Evolutionary conservation across 2,797 vertebrate species (phyloP).

Genomic region (Kryptolebias ocellatus): DNA sequence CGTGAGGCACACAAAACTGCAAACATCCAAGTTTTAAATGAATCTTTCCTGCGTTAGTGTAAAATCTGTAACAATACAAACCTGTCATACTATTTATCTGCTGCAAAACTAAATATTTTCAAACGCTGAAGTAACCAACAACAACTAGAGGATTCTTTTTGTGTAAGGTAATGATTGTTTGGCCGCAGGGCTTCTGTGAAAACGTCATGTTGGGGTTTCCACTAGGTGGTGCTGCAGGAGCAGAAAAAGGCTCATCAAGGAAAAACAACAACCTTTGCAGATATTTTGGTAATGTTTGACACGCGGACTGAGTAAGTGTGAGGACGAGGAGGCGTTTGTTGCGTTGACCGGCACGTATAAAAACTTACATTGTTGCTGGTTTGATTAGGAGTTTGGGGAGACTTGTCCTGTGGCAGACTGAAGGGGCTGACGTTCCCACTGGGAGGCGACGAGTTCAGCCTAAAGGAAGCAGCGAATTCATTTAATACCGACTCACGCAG

Average conservation of each 20-base stretch:
- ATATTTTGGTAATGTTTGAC: neutral
- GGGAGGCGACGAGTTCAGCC: conserved; percentile 88
- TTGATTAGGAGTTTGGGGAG: conserved; percentile 75
- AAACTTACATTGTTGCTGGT: conserved; percentile 77
- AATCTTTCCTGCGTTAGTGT: no score
- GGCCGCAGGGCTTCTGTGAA: neutral
- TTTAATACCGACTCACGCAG: neutral
- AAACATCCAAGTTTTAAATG: no score
- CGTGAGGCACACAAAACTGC: no score
- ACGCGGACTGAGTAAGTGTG: neutral
- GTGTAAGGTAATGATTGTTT: neutral
- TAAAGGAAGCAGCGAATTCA: conserved; percentile 61
- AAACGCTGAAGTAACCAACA: no score
- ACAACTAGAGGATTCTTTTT: no score
- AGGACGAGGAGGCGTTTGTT: neutral
- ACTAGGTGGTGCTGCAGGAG: neutral
- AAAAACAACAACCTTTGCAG: no score
- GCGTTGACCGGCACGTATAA: neutral
- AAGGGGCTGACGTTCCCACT: conserved; percentile 85
- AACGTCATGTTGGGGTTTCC: neutral
- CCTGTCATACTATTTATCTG: no score
- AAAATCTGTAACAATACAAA: no score
- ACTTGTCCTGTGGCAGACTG: conserved; percentile 82
- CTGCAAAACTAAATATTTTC: no score
- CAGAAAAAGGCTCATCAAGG: neutral